Base-by-base conservation (phyloP, 2,113 vertebrate species). In the Hemicordylus capensis region DNA sequence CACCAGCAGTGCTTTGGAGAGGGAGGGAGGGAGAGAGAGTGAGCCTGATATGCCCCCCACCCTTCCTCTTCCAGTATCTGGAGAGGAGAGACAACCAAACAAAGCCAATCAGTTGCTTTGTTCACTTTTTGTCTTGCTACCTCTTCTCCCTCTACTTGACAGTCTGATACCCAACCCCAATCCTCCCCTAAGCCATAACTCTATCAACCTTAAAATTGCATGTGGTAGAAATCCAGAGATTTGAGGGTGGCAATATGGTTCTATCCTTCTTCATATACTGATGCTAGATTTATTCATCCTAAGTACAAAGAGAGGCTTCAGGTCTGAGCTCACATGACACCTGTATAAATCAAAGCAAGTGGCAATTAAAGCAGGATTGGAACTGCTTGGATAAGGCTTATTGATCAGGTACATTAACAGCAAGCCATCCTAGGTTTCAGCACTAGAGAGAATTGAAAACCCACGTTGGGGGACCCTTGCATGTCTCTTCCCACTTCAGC, bases 391-490 rank as follows among this genome's bases (percentile, higher is more conserved):
- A 84, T 31, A 84, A 85, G 76, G 91, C 51, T 54, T 54, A 54
- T 17, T 14, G 17, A 48, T 83, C 0, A 42, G 17, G 61, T 51
- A 77, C 22, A 42, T 77, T 72, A 72, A 59, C 37, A 20, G 37
- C 51, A 77, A 85, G 80, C 39, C 31, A 80, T 46, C 66, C n/a
- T 51, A 59, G 76, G 37, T 69, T 58, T 69, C 28, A 12, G 37
- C 48, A 77, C 46, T 58, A 39, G 26, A 73, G 84, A 76, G 77
- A 90, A 90, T 87, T 93, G 89, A 90, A 77, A 48, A 73, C 59
- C 73, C 61, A 46, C 70, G 79, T 70, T 77, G 63, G 34, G 8
- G 3, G 84, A 86, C 22, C 46, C 48, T 87, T 59, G 20, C 28
- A 31, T 80, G 72, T 72, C 82, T 87, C 91, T 85, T 78, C 83